A percentile compares a stretch with the other conserved stretches of the same genome.
Conservation (phyloP, 2,888 invertebrate species). For the Catonia carolina region DNA sequence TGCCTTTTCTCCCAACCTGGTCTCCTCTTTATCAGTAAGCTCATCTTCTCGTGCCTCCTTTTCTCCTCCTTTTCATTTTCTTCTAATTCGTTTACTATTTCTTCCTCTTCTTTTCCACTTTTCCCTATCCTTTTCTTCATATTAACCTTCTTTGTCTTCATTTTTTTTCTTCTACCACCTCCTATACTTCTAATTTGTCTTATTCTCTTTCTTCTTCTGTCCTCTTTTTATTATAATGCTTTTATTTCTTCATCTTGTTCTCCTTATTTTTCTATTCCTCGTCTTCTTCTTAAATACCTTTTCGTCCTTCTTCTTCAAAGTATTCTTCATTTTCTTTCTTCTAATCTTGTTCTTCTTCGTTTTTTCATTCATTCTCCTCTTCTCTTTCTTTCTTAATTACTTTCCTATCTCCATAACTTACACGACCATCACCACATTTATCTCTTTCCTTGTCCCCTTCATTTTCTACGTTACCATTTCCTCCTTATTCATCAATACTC, state of each 20-base stretch:
- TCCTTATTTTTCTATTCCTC: conserved; percentile 1
- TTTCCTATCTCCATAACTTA: too few relatives aligned
- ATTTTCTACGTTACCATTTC: conserved; percentile 7
- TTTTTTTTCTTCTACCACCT: conserved; percentile 36
- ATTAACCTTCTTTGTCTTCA: neutral
- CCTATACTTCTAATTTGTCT: conserved; percentile 41
- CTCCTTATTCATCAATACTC: conserved; percentile 9
- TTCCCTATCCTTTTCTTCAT: neutral
- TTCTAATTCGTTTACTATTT: neutral
- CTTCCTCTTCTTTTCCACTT: neutral
- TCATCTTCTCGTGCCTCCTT: conserved; percentile 28
- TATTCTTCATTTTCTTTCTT: conserved; percentile 25
- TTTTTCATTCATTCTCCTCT: neutral
- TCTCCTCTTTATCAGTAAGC: neutral
- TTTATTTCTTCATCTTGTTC: conserved; percentile 18
- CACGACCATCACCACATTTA: too few relatives aligned
- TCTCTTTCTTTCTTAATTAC: conserved; percentile 11
- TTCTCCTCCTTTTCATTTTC: conserved; percentile 35
- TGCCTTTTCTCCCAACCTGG: neutral
- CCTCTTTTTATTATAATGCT: conserved; percentile 22
- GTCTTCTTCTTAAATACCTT: neutral
- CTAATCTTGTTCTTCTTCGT: conserved; percentile 2
- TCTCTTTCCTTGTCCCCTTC: conserved; percentile 25
- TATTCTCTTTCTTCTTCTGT: conserved; percentile 28
- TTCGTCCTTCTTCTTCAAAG: neutral